Conservation (phyloP, 2,888 invertebrate species). For the Coronaproctus castanopsis region DNA sequence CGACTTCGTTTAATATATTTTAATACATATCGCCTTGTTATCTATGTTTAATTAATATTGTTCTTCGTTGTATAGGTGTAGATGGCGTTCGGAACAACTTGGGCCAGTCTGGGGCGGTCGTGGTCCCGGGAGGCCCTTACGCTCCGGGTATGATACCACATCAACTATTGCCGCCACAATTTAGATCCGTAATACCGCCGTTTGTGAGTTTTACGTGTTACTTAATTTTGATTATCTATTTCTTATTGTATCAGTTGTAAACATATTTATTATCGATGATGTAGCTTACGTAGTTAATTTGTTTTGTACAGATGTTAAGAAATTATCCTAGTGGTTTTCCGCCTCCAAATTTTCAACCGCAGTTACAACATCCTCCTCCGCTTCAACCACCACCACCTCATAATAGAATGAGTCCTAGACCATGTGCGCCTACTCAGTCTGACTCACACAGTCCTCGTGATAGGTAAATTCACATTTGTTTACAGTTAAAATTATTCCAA, state of each 20-base stretch:
- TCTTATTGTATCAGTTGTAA: too few relatives aligned
- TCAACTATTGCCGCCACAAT: constrained; percentile 30
- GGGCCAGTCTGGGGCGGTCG: constrained; percentile 29
- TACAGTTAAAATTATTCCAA: too few relatives aligned
- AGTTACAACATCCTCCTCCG: too few relatives aligned
- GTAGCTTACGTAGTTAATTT: too few relatives aligned
- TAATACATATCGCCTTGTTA: too few relatives aligned
- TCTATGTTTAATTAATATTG: too few relatives aligned
- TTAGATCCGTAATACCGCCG: constrained; percentile 50
- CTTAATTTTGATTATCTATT: neutral
- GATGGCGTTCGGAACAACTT: constrained; percentile 30
- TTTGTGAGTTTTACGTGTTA: constrained; percentile 38
- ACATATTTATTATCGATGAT: too few relatives aligned
- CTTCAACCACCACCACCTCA: constrained; percentile 24
- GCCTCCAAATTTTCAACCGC: constrained; percentile 26
- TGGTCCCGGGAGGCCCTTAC: constrained; percentile 31
- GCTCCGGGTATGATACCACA: constrained; percentile 15
- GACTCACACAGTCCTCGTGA: constrained; percentile 22
- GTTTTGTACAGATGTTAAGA: constrained; percentile 27
- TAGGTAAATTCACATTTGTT: constrained; percentile 45
- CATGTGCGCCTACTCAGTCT: constrained; percentile 27
- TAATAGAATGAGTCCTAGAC: constrained; percentile 14
- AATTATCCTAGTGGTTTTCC: constrained; percentile 27
- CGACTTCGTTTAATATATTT: too few relatives aligned
- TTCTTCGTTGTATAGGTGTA: too few relatives aligned